Base-by-base conservation (phyloP, 2,113 vertebrate genomes). In the Microtus ochrogaster region DNA sequence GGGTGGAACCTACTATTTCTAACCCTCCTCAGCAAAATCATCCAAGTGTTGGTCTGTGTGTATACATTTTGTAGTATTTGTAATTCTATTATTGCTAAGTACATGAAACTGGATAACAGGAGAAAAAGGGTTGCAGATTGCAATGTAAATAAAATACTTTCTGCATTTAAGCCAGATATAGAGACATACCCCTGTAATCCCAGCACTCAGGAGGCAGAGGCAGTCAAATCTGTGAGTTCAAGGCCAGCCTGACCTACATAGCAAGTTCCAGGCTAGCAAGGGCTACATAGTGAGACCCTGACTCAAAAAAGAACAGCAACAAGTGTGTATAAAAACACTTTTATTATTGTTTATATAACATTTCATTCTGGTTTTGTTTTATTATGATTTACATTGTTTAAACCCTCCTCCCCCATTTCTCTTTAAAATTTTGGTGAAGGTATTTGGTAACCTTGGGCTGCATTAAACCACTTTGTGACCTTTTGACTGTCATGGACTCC, bases 401-500 rank as follows among this genome's bases (percentile, higher is more conserved):
- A 85, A 73, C 44, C 36, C 39, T 52, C 49, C 28, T 21, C n/a
- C 36, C 33, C 58, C 17, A 47, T 63, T 88, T 97, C 7, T 77
- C 90, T 97, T 93, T n/a, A 33, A 79, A 94, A 74, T 79, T 97
- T 39, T 96, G 97, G 41, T 47, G 47, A 98, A 99, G 99, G 98
- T 99, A 99, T 97, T 98, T 99, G 98, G 99, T 99, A 96, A 99
- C 99, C 87, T 98, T 99, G 76, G 99, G 99, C 97, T 99, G 99
- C 94, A 99, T 99, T 96, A 99, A 99, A 97, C 99, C 99, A 92
- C 99, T 99, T 92, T 99, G 99, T 98, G 99, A 99, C 97, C 98
- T 99, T 89, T 98, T 99, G 98, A 99, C 99, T 41, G 99, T 99
- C 96, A 99, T 99, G 99, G 99, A 99, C 98, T 99, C 99, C 55